A percentile compares a stretch with the other conserved stretches of the same genome.
These are phyloP conservation scores for Gambelia wislizenii DNA, from an alignment of 2,797 vertebrate species.

Conservation along the genomic window DNA sequence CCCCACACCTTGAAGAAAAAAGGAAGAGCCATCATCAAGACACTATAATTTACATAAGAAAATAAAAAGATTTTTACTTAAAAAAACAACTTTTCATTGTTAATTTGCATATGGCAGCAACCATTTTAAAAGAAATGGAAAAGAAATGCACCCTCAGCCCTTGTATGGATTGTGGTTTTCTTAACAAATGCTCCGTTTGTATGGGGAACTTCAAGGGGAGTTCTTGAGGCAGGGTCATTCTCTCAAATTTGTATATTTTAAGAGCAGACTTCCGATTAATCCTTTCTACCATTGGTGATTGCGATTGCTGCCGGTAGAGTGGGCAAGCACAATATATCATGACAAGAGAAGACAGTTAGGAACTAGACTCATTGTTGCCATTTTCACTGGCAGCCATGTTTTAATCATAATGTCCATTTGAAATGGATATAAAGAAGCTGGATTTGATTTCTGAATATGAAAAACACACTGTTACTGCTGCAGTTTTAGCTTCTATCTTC, in stretches of 20 bases:
- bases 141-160: slow-evolving; percentile 39
- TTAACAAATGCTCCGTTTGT: slow-evolving; percentile 63
- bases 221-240: slow-evolving; percentile 31
- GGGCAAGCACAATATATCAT: not conserved
- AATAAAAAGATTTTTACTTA: slow-evolving; percentile 25
- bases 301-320: not conserved
- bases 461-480: not conserved
- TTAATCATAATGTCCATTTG: not conserved
- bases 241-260: not conserved
- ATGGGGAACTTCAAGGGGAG: slow-evolving; percentile 38
- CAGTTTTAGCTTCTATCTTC: not conserved
- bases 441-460: not conserved
- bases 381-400: not conserved
- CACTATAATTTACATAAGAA: slow-evolving; percentile 72
- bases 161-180: slow-evolving; percentile 39
- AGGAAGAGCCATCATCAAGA: slow-evolving; percentile 69
- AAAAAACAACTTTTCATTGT: slow-evolving; percentile 58
- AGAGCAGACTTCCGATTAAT: not conserved
- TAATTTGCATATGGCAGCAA: slow-evolving; percentile 66
- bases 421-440: not conserved
- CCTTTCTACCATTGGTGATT: not conserved
- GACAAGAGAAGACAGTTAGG: not conserved
- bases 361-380: not conserved
- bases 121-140: slow-evolving; percentile 58
- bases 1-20: slow-evolving; percentile 76